A percentile compares a stretch with the other conserved stretches of the same genome.
Evolutionary conservation across 1,140 invertebrate genomes (phyloP).

Genomic region (Drosophila obscura): DNA sequence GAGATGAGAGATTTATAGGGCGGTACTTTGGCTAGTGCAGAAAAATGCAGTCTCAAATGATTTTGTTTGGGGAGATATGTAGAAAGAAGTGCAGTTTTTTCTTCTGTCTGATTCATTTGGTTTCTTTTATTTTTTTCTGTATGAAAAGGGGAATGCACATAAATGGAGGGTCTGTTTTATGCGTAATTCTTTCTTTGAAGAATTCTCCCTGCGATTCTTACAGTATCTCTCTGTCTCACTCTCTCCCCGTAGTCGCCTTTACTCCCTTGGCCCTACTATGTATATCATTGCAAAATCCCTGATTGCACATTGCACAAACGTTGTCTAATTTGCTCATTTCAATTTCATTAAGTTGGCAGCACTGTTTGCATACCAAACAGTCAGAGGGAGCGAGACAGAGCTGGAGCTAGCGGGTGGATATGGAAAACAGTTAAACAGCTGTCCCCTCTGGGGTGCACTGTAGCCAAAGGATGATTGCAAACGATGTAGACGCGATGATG

Average conservation of each 20-base stretch:
- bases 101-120: slow-evolving; percentile 29
- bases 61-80: slow-evolving; percentile 29
- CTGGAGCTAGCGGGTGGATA: slow-evolving; percentile 30
- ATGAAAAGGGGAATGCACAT: slow-evolving; percentile 17
- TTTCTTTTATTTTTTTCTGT: slow-evolving; percentile 13
- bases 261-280: too few species aligned
- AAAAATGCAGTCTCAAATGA: slow-evolving; percentile 32
- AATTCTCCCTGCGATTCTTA: not conserved
- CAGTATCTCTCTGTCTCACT: not conserved
- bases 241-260: not conserved
- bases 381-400: slow-evolving; percentile 3
- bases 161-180: not conserved
- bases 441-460: slow-evolving; percentile 54
- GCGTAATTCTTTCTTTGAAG: not conserved
- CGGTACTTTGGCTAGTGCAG: slow-evolving; percentile 43
- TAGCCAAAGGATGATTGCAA: slow-evolving; percentile 28
- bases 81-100: slow-evolving; percentile 1
- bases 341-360: slow-evolving; percentile 79
- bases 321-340: slow-evolving; percentile 78
- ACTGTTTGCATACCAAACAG: slow-evolving; percentile 78
- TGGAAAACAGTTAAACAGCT: slow-evolving; percentile 69
- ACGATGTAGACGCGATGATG: slow-evolving; percentile 15
- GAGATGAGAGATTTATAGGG: slow-evolving; percentile 70
- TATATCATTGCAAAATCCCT: slow-evolving; percentile 8
- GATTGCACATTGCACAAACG: slow-evolving; percentile 51